Evolutionary conservation across 2,888 invertebrate genomes (phyloP).

Genomic region (Hirtodrosophila alboralis): DNA sequence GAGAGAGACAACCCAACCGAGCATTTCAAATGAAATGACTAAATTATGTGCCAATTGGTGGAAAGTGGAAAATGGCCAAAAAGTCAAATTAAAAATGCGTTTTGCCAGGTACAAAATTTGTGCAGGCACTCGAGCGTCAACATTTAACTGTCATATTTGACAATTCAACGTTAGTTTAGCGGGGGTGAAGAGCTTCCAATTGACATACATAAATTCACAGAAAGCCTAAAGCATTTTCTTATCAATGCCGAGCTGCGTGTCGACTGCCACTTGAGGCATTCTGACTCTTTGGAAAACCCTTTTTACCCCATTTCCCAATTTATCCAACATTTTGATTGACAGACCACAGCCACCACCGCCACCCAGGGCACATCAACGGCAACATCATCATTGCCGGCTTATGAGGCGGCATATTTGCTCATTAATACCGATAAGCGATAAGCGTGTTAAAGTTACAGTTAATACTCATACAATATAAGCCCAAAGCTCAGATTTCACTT

Average conservation of each 20-base stretch:
- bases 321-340: conserved; percentile 70
- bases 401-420: conserved; percentile 74
- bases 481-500: conserved; percentile 37
- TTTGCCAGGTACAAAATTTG: conserved; percentile 68
- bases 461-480: conserved; percentile 41
- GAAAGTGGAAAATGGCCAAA: conserved; percentile 59
- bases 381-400: conserved; percentile 25
- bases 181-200: conserved; percentile 20
- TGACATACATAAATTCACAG: conserved; percentile 26
- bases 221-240: conserved; percentile 63
- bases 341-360: conserved; percentile 52
- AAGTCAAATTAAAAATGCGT: conserved; percentile 68
- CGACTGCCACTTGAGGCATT: conserved; percentile 67
- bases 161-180: conserved; percentile 48
- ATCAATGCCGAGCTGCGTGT: conserved; percentile 49
- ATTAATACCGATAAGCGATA: conserved; percentile 75
- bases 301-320: too few relatives aligned
- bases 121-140: conserved; percentile 74
- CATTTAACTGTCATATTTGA: conserved; percentile 78
- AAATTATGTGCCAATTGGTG: conserved; percentile 80
- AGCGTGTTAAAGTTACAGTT: conserved; percentile 75
- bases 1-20: conserved; percentile 26
- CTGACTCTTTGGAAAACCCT: conserved; percentile 58
- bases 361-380: conserved; percentile 29
- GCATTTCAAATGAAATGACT: conserved; percentile 80